These are phyloP conservation scores for Zosterops pallidus DNA, from an alignment of 2,113 vertebrate species.

Conservation along the genomic window DNA sequence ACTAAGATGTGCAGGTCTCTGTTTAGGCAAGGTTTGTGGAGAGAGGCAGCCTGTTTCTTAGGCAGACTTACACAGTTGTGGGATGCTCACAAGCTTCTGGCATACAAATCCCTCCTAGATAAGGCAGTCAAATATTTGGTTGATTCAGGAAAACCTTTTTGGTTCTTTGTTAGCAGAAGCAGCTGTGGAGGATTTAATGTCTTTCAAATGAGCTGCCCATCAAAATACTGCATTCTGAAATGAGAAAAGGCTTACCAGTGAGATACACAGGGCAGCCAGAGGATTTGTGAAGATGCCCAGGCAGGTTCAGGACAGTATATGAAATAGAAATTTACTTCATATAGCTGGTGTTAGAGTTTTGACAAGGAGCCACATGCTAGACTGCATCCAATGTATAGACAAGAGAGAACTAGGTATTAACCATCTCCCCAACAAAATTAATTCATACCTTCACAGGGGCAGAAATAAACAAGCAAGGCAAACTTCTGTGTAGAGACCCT, in stretches of 20 bases:
- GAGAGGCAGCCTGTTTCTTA: background rate
- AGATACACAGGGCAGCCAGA: background rate
- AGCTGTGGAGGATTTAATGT: background rate
- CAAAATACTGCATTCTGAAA: background rate
- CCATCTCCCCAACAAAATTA: background rate
- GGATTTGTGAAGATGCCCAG: background rate
- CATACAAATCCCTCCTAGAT: background rate
- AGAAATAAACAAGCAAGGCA: background rate
- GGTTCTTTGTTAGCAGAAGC: background rate
- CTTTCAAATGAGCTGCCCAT: background rate
- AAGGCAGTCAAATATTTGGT: background rate
- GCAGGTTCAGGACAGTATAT: background rate
- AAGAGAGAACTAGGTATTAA: background rate
- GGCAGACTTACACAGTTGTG: background rate
- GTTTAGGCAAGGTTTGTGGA: background rate
- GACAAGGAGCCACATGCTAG: background rate
- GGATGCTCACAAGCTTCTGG: background rate
- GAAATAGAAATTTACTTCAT: background rate
- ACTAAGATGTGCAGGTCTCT: background rate
- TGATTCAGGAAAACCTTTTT: background rate
- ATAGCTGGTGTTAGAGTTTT: background rate
- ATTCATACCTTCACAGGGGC: background rate
- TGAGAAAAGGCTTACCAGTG: background rate
- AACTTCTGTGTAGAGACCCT: background rate
- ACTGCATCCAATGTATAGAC: background rate